Evolutionary conservation across 2,888 invertebrate species (phyloP), one percentile per base, ranked within the genome.

Genomic region (Hemaris fuciformis): DNA sequence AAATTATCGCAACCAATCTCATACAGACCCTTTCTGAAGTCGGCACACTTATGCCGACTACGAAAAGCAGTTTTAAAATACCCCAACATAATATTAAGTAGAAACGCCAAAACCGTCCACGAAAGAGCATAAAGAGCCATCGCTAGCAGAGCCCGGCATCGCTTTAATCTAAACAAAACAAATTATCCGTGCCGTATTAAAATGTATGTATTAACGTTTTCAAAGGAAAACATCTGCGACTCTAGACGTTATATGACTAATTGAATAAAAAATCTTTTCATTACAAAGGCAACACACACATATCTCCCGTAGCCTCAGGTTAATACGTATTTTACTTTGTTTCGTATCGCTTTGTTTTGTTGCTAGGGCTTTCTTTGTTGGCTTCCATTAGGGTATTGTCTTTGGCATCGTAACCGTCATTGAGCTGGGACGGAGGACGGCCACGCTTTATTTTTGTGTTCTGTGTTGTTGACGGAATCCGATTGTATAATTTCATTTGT

Each of bases 321-420:
- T 67, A 67, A 68, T 88, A 87, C 88, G 89, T 87, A 89, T 89
- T 85, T 83, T 76, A 84, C 88, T 89, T 87, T 89, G 87, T 84
- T 75, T 75, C 74, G 74, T 72, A 64, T 66, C 64, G 71, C 79
- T 82, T 80, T 83, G 83, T 84, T 82, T 73, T 69, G 71, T 72
- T 74, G 64, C 66, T 68, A 66, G 72, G 73, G 71, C 76, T 86
- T 86, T 86, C 85, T 88, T 85, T 87, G 84, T 83, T 74, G 69
- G 61, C 73, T 76, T 73, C 77, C 70, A 78, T 84, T 82, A 79
- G 67, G 64, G 74, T 73, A 74, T 79, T 82, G 85, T 87, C 85
- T 86, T 81, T 75, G 77, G 70, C 81, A 82, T 84, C 74, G 72
- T 81, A 77, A 85, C 81, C 81, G 79, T 83, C 82, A 81, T 81